Evolutionary conservation across 2,113 vertebrate species (phyloP), one percentile per base, ranked within the genome.

Genomic region (Carassius gibelio): DNA sequence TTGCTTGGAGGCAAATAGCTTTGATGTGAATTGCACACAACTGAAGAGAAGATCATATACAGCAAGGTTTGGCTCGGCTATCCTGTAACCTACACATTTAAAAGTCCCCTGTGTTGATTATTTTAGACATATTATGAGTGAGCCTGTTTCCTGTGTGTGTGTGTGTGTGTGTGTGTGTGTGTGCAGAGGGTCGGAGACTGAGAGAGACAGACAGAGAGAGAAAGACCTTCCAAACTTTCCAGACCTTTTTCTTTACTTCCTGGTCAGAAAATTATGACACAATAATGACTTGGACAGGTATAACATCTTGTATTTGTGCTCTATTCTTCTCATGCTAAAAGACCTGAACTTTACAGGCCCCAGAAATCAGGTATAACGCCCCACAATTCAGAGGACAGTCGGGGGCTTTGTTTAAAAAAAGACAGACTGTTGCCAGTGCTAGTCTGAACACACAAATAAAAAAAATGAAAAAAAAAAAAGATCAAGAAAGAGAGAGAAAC

Each of bases 291-390:
- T 89, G 87, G 88, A 91, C 89, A 91, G 88, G 90, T 90, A 89
- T 90, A 92, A 94, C 92, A 93, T 91, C 88, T 93, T 91, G 92
- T 92, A 92, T 93, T 94, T 94, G 92, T 94, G 94, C 91, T 93
- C 92, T 93, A 90, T 91, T 87, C 75, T 85, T 93, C 91, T 93
- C 91, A 91, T 92, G 92, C 92, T 77, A 89, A 93, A 75, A 89
- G 84, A 87, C 69, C 87, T 88, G 81, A 69, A 84, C 62, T 15
- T 72, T 36, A 74, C 84, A 85, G 87, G 82, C 80, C 82, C 84
- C 80, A 64, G 42, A 88, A 88, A 89, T 87, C 72, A 85, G 36
- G 82, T 82, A 78, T 86, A 84, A 80, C 34, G 72, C 87, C 75
- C 86, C 75, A 59, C 68, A 71, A 86, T 77, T 76, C 84, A 79